phyloP scores from a whole-genome alignment of 2,797 vertebrate genomes.

The Loriculus beryllinus region DNA sequence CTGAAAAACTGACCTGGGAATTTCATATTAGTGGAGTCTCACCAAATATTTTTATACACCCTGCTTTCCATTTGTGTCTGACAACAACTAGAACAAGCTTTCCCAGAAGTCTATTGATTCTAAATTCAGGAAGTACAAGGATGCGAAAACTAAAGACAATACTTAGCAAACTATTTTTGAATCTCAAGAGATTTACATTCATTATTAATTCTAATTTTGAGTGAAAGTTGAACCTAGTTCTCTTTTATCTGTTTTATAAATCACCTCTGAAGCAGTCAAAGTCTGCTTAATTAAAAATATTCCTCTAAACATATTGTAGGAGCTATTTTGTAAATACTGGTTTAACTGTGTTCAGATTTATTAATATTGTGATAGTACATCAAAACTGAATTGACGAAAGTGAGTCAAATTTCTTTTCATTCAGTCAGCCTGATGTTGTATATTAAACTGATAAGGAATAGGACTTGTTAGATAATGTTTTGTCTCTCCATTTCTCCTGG shows the following conservation, averaged over 20 bases:
- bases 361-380: not conserved
- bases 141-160: not conserved
- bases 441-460: not conserved
- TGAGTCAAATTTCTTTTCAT: not conserved
- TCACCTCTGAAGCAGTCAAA: not conserved
- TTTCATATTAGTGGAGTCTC: not conserved
- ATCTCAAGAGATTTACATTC: not conserved
- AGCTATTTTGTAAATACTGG: not conserved
- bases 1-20: not conserved
- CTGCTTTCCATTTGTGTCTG: not conserved
- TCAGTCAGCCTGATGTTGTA: not conserved
- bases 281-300: not conserved
- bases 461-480: not conserved
- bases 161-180: not conserved
- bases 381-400: not conserved
- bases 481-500: not conserved
- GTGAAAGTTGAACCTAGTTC: not conserved
- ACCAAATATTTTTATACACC: not conserved
- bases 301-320: not conserved
- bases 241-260: not conserved
- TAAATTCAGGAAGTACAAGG: not conserved
- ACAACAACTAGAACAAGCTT: not conserved
- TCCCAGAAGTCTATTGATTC: not conserved
- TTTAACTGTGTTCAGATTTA: not conserved
- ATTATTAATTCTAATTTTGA: not conserved